A percentile compares a stretch with the other conserved stretches of the same genome.
phyloP scores from a whole-genome alignment of 64 coral and sea anemone genomes.

The Montipora capricornis region DNA sequence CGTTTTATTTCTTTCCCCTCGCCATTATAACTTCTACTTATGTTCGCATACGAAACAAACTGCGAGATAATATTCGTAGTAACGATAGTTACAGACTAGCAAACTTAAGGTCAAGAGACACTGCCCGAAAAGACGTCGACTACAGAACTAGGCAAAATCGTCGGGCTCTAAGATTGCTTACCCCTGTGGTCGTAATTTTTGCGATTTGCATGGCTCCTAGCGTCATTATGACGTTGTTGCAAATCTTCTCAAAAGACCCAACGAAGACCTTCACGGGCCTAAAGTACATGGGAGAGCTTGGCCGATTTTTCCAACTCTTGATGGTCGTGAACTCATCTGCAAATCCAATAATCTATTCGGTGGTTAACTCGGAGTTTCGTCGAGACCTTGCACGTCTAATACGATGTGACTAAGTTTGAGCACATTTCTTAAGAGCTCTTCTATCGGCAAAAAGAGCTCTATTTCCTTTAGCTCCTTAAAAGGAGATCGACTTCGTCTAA shows the following conservation, averaged over 20 bases:
- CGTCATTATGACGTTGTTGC: neutral
- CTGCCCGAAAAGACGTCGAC: too few species aligned
- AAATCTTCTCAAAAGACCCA: neutral
- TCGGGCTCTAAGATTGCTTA: too few species aligned
- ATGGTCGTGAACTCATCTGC: constrained; percentile 56
- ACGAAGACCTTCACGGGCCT: neutral
- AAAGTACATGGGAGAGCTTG: neutral
- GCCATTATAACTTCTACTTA: too few species aligned
- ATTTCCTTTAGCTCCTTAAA: neutral
- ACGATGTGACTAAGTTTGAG: constrained; percentile 16
- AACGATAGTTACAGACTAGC: too few species aligned
- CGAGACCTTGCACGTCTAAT: constrained; percentile 56
- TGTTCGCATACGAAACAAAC: too few species aligned
- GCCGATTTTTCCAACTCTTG: constrained; percentile 26
- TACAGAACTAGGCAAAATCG: too few species aligned
- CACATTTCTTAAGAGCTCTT: constrained; percentile 18
- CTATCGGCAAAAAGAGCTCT: neutral
- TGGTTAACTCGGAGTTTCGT: constrained; percentile 79
- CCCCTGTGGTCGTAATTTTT: too few species aligned
- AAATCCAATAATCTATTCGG: constrained; percentile 74
- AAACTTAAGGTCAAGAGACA: too few species aligned
- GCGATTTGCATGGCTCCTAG: too few species aligned
- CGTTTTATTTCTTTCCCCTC: too few species aligned
- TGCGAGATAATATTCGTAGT: too few species aligned
- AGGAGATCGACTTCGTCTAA: neutral